Base-by-base conservation (phyloP, 2,797 vertebrate species). In the Enteromius viviparus region DNA sequence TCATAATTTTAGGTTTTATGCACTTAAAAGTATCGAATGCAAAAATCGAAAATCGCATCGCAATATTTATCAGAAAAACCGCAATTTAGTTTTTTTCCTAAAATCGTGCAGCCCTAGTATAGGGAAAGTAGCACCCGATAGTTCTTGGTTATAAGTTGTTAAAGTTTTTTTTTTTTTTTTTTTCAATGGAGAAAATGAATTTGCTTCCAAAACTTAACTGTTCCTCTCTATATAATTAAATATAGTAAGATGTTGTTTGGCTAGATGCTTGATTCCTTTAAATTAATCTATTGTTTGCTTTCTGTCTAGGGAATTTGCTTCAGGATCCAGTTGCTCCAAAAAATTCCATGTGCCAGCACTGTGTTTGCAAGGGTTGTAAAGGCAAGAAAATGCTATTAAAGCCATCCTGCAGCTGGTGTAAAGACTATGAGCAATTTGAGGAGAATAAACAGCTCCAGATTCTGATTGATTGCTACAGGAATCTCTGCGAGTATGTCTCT, bases 331-430 rank as follows among this genome's bases (percentile, higher is more conserved):
- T 98, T 82, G 97, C 97, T 90, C 96, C 97, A 15, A 94, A 94
- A 87, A 96, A 97, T 86, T 96, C 96, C 78, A 96, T 97, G 55
- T 99, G 98, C 92, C 96, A 97, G 92, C 97, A 99, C 92, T 97
- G 96, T 89, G 96, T 98, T 87, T 99, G 98, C 94, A 94, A 96
- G 91, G 93, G 91, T 72, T 99, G 98, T 87, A 98, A 97, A 94
- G 97, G 97, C 88, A 96, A 97, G 93, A 98, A 97, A 94, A 97
- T 97, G 97, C 94, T 96, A 93, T 93, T 97, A 92, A 97, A 97
- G 90, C 95, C 95, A 0, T 94, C 96, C 0, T 99, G 98, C 93
- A 96, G 95, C 92, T 97, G 97, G 95, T 98, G 98, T 92, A 98
- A 97, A 91, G 97, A 99, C 95, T 97, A 96, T 51, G 95, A 97